Conservation (phyloP, 2,113 vertebrate genomes). For the Tragelaphus imberbis region DNA sequence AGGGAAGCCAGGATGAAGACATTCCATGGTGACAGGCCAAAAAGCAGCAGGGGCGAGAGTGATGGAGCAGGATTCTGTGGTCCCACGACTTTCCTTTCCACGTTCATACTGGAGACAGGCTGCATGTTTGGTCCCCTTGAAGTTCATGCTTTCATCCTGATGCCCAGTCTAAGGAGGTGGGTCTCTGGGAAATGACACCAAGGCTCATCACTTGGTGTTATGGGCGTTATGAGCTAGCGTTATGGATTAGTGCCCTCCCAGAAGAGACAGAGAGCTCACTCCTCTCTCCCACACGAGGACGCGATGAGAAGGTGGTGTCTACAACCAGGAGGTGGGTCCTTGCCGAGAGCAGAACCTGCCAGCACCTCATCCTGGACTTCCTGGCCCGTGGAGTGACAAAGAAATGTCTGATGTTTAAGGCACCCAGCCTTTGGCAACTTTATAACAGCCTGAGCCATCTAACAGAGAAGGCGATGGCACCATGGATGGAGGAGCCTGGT, state of each 20-base stretch:
- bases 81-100: not conserved
- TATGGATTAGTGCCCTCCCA: not conserved
- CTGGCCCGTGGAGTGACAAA: not conserved
- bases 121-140: not conserved
- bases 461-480: no score
- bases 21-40: not conserved
- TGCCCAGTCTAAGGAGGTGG: not conserved
- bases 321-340: not conserved
- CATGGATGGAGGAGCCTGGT: no score
- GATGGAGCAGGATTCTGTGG: not conserved
- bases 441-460: not conserved
- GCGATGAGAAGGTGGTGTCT: not conserved
- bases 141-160: not conserved
- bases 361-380: not conserved
- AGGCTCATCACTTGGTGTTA: no score
- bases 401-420: not conserved
- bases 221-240: not conserved
- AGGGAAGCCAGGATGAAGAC: not conserved
- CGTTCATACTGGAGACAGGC: not conserved
- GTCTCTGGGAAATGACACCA: not conserved
- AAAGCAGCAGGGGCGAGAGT: fast-evolving
- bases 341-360: no score
- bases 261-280: not conserved
- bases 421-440: not conserved
- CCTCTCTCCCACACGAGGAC: not conserved